Percentiles rank a stretch among this genome's conserved stretches.
phyloP scores from a whole-genome alignment of 2,113 vertebrate genomes.

The rat (Rattus norvegicus) region DNA sequence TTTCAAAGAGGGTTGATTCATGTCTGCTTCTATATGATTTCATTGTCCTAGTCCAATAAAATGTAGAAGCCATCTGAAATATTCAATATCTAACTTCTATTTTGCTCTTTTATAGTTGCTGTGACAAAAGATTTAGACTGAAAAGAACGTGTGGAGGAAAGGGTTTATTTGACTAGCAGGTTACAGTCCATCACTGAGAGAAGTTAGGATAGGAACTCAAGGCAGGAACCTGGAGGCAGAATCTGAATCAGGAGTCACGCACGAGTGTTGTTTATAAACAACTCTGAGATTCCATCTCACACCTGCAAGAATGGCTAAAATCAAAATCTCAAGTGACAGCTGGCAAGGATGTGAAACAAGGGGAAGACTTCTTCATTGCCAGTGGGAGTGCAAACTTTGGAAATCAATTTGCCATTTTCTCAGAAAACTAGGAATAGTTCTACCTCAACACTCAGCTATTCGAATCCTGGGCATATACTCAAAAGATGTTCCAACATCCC shows the following conservation, averaged over 20 bases:
- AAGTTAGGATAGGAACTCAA: neutral
- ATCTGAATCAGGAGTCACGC: neutral
- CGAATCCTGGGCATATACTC: no score
- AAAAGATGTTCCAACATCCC: no score
- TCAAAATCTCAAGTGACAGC: no score
- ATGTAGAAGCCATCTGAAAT: neutral
- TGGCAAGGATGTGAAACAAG: no score
- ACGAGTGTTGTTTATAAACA: neutral
- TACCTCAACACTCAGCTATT: no score
- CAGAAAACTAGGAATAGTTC: no score
- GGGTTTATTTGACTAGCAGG: neutral
- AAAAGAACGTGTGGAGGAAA: neutral
- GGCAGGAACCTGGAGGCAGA: neutral
- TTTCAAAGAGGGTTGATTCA: neutral
- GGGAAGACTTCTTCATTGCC: no score
- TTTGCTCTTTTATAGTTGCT: neutral
- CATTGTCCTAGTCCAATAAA: neutral
- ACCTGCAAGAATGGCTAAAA: no score
- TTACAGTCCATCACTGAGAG: neutral
- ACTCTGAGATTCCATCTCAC: no score
- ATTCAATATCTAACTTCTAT: neutral
- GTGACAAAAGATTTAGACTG: neutral
- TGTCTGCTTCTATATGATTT: neutral
- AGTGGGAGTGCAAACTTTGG: no score
- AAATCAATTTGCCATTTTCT: no score